A percentile compares a stretch with the other conserved stretches of the same genome.
Evolutionary conservation across 2,797 vertebrate genomes (phyloP).

Genomic region (Acipenser ruthenus): DNA sequence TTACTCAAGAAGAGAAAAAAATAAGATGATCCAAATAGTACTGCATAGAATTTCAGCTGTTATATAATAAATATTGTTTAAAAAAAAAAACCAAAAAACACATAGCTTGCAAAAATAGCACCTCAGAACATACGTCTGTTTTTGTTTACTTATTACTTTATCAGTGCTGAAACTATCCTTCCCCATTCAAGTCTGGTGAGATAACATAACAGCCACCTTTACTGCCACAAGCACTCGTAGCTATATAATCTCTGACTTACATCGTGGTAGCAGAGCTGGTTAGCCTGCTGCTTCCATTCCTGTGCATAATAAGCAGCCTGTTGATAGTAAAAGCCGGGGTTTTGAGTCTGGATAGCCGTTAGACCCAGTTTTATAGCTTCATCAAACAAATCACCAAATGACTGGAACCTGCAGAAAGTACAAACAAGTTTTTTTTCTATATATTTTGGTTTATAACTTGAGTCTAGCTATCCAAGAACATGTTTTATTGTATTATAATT

Average conservation of each 20-base stretch:
- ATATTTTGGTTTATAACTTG: too few species aligned
- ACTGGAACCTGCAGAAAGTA: conserved; percentile 74
- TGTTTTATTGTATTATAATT: too few species aligned
- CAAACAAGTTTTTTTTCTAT: too few species aligned
- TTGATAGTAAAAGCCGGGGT: conserved; percentile 97
- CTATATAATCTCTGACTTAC: conserved; percentile 39
- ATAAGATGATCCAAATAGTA: too few species aligned
- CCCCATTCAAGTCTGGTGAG: not conserved
- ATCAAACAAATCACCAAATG: conserved; percentile 94
- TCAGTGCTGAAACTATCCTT: not conserved
- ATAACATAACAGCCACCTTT: not conserved
- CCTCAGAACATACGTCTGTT: too few species aligned
- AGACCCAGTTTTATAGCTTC: conserved; percentile 95
- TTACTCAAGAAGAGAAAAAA: too few species aligned
- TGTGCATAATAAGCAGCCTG: conserved; percentile 91
- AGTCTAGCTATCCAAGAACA: too few species aligned
- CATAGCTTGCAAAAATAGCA: too few species aligned
- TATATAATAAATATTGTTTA: too few species aligned
- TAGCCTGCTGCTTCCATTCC: conserved; percentile 78
- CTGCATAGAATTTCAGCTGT: too few species aligned
- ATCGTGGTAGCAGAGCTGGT: conserved; percentile 69
- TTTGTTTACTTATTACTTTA: not conserved
- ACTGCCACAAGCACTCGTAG: not conserved
- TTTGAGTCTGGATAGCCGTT: conserved; percentile 95
- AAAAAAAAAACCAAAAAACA: too few species aligned